Percentiles rank a stretch among this genome's conserved stretches.
phyloP scores from a whole-genome alignment of 2,797 vertebrate genomes.

The Falco columbarius region DNA sequence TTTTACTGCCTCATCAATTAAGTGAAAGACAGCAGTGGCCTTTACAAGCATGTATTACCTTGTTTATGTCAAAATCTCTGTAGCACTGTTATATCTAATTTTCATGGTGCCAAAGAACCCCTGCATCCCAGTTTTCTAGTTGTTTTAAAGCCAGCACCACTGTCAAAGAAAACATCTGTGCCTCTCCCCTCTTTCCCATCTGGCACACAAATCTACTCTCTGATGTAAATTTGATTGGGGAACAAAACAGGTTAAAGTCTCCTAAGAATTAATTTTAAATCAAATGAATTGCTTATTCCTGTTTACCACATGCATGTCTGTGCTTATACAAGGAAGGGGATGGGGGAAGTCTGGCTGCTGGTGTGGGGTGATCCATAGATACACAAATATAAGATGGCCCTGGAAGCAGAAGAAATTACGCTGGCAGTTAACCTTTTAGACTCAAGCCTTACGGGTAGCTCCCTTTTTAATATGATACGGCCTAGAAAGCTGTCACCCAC shows the following conservation, averaged over 20 bases:
- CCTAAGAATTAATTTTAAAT: background rate
- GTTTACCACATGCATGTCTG: background rate
- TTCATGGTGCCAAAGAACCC: background rate
- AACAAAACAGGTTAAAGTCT: background rate
- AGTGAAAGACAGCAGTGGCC: background rate
- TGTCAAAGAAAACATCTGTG: background rate
- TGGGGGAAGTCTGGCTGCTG: background rate
- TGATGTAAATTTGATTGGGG: background rate
- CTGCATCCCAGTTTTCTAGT: rapidly evolving
- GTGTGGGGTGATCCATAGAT: background rate
- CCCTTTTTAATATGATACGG: background rate
- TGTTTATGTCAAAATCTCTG: background rate
- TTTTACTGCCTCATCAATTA: background rate
- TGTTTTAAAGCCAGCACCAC: background rate
- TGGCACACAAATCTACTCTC: background rate
- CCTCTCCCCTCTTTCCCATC: background rate
- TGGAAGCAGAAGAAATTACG: background rate
- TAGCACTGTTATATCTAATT: background rate
- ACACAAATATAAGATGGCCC: background rate
- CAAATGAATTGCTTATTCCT: background rate
- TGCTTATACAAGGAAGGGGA: background rate
- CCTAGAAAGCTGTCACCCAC: background rate
- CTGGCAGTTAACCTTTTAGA: background rate
- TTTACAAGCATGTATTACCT: background rate
- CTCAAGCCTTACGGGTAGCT: background rate